Conservation (phyloP, 2,113 vertebrate species). For the Nettapus auritus region DNA sequence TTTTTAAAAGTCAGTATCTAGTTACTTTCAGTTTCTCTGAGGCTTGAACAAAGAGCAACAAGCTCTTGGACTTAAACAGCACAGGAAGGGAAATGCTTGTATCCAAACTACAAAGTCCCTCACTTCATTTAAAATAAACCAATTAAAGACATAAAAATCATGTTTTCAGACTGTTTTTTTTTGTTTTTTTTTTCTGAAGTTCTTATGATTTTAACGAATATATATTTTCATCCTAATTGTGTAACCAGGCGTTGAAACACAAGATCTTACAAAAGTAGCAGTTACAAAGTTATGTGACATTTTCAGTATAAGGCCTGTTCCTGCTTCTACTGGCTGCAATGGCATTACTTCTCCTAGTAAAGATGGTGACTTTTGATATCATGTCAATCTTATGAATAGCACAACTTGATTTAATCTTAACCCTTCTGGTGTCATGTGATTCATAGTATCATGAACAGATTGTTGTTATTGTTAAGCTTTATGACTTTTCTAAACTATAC, state of each 20-base stretch:
- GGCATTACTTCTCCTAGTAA: neutral
- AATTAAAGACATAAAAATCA: neutral
- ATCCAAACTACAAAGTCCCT: neutral
- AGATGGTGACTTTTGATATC: neutral
- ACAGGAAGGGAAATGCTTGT: neutral
- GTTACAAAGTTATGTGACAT: neutral
- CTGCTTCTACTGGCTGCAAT: neutral
- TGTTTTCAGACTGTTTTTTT: neutral
- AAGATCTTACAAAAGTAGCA: neutral
- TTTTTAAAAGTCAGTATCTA: neutral
- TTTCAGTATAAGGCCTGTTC: neutral
- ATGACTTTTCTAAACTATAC: neutral
- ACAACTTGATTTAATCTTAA: neutral
- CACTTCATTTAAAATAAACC: neutral
- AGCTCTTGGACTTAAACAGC: neutral
- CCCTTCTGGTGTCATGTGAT: neutral
- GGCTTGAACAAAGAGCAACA: neutral
- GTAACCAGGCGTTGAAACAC: neutral
- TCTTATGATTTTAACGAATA: neutral
- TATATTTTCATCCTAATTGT: neutral
- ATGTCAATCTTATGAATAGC: neutral
- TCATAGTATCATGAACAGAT: neutral
- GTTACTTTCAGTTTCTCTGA: slow-evolving; percentile 19
- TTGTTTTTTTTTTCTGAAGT: neutral
- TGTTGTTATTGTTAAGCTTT: neutral